Conservation (phyloP, 2,888 invertebrate genomes). For the Geophilus truncorum region DNA sequence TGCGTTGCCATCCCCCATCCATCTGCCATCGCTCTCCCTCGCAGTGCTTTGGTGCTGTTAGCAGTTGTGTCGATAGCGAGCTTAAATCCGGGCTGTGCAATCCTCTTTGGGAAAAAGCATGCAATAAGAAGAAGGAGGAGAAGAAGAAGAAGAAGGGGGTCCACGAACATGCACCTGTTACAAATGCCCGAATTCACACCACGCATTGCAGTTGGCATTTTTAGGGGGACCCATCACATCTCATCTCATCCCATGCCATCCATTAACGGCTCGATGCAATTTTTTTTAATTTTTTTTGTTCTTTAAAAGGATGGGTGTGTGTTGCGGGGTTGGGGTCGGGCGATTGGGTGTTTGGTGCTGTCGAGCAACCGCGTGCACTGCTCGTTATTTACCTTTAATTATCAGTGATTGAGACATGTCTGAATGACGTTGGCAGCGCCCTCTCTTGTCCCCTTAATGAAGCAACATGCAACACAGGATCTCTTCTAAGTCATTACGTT, state of each 20-base stretch:
- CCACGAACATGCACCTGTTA: conserved; percentile 30
- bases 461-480: conserved; percentile 18
- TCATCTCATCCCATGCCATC: background rate
- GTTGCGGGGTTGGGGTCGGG: background rate
- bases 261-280: background rate
- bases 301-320: background rate
- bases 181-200: conserved; percentile 33
- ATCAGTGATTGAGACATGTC: conserved; percentile 30
- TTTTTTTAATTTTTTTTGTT: background rate
- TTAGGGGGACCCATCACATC: background rate
- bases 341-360: background rate
- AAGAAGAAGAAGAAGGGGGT: background rate
- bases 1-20: background rate
- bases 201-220: background rate
- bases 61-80: conserved; percentile 32
- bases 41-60: conserved; percentile 32
- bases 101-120: conserved; percentile 32
- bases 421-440: conserved; percentile 18
- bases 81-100: conserved; percentile 30
- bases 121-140: background rate
- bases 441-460: conserved; percentile 3
- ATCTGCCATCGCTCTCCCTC: no score
- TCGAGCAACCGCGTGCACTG: background rate
- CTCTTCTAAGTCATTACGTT: conserved; percentile 24
- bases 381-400: conserved; percentile 33